phyloP scores from a whole-genome alignment of 2,888 invertebrate genomes.

The Nematopogon swammerdamellus region DNA sequence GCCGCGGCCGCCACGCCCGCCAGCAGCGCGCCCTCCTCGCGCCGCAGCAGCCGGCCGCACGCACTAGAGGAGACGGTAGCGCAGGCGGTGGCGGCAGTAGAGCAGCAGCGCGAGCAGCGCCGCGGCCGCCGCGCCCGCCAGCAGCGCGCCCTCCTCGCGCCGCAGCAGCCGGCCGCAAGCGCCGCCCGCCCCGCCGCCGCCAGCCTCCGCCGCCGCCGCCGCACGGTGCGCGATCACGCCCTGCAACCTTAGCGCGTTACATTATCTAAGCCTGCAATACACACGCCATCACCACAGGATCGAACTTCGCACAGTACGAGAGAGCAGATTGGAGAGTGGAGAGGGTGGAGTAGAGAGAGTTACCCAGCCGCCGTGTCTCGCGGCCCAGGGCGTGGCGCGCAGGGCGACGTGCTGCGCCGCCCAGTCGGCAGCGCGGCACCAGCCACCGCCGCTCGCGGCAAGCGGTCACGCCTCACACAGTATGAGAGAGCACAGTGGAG shows the following conservation, averaged over 20 bases:
- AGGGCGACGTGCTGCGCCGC: constrained; percentile 52
- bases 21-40: constrained; percentile 56
- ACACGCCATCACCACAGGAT: no score
- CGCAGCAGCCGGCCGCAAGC: constrained; percentile 48
- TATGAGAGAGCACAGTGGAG: no score
- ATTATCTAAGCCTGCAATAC: not conserved
- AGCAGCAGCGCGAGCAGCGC: constrained; percentile 43
- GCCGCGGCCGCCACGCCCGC: constrained; percentile 56
- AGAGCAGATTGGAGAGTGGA: constrained; percentile 50
- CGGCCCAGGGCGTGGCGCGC: constrained; percentile 55
- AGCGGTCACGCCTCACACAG: constrained; percentile 44
- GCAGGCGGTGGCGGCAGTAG: not conserved
- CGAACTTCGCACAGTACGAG: constrained; percentile 57
- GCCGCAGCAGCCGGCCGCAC: no score
- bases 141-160: constrained; percentile 59
- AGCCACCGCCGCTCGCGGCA: constrained; percentile 40
- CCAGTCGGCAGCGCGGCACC: constrained; percentile 56
- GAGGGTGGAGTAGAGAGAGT: no score
- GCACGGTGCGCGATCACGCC: constrained; percentile 46
- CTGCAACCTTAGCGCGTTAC: constrained; percentile 16
- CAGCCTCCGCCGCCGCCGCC: constrained; percentile 47
- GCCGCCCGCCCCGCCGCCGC: constrained; percentile 56
- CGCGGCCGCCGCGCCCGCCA: constrained; percentile 53
- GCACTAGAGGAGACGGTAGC: no score
- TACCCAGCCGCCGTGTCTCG: constrained; percentile 59